A percentile compares a stretch with the other conserved stretches of the same genome.
Evolutionary conservation across 2,888 invertebrate genomes (phyloP).

Genomic region (Phyto melanocephala): DNA sequence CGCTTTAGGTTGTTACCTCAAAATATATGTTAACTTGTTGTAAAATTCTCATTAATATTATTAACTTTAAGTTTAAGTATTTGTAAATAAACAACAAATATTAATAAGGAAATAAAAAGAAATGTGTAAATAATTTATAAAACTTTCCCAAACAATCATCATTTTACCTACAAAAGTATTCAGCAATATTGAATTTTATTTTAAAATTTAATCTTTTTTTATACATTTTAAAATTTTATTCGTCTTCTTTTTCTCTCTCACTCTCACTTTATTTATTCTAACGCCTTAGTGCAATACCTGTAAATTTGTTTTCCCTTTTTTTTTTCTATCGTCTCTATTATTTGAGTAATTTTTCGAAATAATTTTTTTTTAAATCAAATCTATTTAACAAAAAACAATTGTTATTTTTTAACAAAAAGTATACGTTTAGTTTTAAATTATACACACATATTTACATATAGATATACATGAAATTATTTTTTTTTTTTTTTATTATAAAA

Average conservation of each 20-base stretch:
- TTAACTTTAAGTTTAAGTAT: constrained; percentile 63
- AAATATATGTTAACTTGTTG: constrained; percentile 72
- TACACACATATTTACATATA: no score
- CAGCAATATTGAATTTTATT: constrained; percentile 52
- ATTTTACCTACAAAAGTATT: constrained; percentile 73
- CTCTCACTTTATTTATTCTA: background rate
- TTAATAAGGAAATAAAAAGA: constrained; percentile 17
- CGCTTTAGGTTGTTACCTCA: constrained; percentile 71
- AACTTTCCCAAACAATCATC: constrained; percentile 66
- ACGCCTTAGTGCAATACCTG: constrained; percentile 64
- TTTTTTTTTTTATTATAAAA: constrained; percentile 9
- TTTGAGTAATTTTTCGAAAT: constrained; percentile 34
- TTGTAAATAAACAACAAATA: constrained; percentile 66
- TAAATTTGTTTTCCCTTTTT: constrained; percentile 33
- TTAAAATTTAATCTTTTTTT: constrained; percentile 1
- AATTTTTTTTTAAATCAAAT: background rate
- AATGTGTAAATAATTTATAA: constrained; percentile 28
- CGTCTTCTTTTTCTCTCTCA: background rate
- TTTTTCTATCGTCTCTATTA: background rate
- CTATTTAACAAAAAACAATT: constrained; percentile 8
- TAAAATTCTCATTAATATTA: constrained; percentile 66
- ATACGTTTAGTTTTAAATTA: constrained; percentile 37
- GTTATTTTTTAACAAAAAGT: constrained; percentile 17
- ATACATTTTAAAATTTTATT: background rate
- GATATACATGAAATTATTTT: constrained; percentile 36